phyloP scores from a whole-genome alignment of 2,113 vertebrate species.

The Hippoglossus stenolepis region DNA sequence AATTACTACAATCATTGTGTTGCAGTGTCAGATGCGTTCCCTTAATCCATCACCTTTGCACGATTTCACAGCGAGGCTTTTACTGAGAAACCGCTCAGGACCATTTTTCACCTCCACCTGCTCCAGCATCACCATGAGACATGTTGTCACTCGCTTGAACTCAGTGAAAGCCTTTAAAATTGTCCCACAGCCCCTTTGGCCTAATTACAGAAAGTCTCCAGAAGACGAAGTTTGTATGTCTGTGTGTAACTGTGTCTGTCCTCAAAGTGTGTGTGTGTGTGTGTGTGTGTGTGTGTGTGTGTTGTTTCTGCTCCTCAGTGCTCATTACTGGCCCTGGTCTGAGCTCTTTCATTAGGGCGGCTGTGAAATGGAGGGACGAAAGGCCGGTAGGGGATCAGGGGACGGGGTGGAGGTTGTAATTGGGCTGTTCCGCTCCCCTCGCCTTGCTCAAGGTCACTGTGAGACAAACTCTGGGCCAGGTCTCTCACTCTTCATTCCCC shows the following conservation, averaged over 20 bases:
- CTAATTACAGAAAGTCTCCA: conserved; percentile 65
- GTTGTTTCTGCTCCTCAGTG: conserved; percentile 54
- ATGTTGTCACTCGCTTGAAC: conserved; percentile 46
- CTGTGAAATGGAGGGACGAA: conserved; percentile 65
- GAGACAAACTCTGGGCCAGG: conserved; percentile 65
- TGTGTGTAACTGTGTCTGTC: conserved; percentile 26
- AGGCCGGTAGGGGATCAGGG: conserved; percentile 65
- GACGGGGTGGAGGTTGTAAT: conserved; percentile 79
- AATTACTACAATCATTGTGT: neutral
- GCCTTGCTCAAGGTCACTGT: conserved; percentile 77
- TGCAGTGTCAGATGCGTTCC: neutral
- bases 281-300: conserved; percentile 30
- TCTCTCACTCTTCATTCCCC: conserved; percentile 36
- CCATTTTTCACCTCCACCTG: conserved; percentile 28
- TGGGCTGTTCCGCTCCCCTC: conserved; percentile 77
- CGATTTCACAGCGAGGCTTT: neutral
- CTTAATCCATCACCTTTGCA: conserved; percentile 16
- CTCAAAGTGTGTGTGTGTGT: conserved; percentile 19
- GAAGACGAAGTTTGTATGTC: conserved; percentile 39
- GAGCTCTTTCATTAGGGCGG: conserved; percentile 79
- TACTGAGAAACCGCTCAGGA: neutral
- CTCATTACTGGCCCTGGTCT: conserved; percentile 73
- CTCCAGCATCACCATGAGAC: conserved; percentile 39
- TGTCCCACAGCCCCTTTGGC: conserved; percentile 45
- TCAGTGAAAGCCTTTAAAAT: conserved; percentile 49